Evolutionary conservation across 1,140 invertebrate genomes (phyloP), one percentile per base, ranked within the genome.

Genomic region (Macrobrachium rosenbergii): DNA sequence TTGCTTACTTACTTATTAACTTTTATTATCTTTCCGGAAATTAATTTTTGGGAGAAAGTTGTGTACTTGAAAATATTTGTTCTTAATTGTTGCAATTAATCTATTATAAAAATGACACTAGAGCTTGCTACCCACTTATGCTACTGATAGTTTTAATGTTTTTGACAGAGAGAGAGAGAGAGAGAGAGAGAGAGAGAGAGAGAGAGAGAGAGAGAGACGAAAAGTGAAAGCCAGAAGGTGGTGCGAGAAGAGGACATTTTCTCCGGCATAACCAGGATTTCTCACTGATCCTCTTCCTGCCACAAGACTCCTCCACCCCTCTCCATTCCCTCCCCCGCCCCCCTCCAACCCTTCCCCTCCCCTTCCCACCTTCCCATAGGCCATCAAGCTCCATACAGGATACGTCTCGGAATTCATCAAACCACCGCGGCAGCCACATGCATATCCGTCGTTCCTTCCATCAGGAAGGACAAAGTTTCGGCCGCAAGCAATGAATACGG

Each of bases 201-300:
- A 45, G 69, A 69, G 45, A 64, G 75, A 69, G 59, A 67, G 58
- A 73, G 64, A 63, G 60, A 82, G 28, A 67, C 59, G 43, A n/a
- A 87, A 37, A 75, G 77, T 62, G 59, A 79, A 79, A 58, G 21
- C 63, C 85, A 78, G 81, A 80, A 45, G 21, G 64, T 45, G 7
- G 12, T 16, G 43, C 69, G 69, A 5, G 43, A 72, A 72, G 52
- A 52, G 52, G 52, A 52, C 7, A 52, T 52, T 52, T 52, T 52
- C 52, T 52, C 52, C 52, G 6, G 7, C 52, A 52, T 52, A 52
- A 52, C 52, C 52, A 52, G 52, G 52, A 52, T 52, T 52, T 52
- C 52, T 52, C 52, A 52, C 52, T 52, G 52, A 52, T 52, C 52
- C 52, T 52, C 52, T 52, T 52, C 52, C 52, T 52, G 52, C 23